These are phyloP conservation scores for Eurytoma adleriae DNA, from an alignment of 2,888 invertebrate species.

Conservation along the genomic window DNA sequence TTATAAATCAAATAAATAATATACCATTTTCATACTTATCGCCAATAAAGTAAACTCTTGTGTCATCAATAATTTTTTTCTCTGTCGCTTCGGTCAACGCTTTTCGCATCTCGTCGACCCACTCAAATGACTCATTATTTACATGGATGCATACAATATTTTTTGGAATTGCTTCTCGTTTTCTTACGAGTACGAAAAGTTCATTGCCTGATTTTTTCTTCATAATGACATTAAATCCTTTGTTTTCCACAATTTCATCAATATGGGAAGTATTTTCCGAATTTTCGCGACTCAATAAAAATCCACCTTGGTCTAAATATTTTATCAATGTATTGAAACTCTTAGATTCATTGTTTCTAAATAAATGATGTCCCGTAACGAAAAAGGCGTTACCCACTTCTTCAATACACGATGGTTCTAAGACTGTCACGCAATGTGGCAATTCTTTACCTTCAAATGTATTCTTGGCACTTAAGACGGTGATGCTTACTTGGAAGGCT, in stretches of 20 bases:
- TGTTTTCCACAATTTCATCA: constrained; percentile 78
- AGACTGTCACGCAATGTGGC: constrained; percentile 78
- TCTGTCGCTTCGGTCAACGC: constrained; percentile 69
- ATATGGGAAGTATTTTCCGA: constrained; percentile 50
- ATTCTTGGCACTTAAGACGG: constrained; percentile 76
- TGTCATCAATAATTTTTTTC: constrained; percentile 76
- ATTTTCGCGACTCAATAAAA: constrained; percentile 66
- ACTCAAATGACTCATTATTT: constrained; percentile 69
- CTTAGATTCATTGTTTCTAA: constrained; percentile 61
- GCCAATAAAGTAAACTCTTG: constrained; percentile 82
- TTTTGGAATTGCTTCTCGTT: constrained; percentile 63
- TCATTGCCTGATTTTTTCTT: constrained; percentile 34
- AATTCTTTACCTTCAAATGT: constrained; percentile 74
- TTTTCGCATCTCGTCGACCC: constrained; percentile 72
- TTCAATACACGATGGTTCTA: constrained; percentile 79
- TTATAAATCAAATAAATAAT: background rate
- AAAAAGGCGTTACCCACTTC: constrained; percentile 77
- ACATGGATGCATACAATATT: constrained; percentile 62
- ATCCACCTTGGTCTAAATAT: constrained; percentile 63
- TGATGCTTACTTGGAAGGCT: constrained; percentile 82
- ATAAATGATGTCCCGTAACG: constrained; percentile 78
- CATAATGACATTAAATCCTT: constrained; percentile 43
- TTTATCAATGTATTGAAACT: constrained; percentile 58
- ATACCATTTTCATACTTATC: constrained; percentile 80
- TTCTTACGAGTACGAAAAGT: constrained; percentile 60